phyloP scores from a whole-genome alignment of 2,797 vertebrate genomes.

The Sylvia borin region DNA sequence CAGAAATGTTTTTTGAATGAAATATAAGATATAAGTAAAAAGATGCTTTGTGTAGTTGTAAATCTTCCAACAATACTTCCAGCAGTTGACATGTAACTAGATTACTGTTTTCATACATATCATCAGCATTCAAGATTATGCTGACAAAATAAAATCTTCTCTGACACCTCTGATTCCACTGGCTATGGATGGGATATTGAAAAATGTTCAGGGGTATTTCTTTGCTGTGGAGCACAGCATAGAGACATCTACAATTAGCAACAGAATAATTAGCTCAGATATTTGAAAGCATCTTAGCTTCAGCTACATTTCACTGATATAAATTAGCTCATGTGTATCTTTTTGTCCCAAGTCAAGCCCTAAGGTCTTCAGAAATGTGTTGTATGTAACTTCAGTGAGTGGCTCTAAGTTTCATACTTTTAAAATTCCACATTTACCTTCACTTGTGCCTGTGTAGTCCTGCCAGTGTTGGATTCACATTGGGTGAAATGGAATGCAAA shows the following conservation, averaged over 20 bases:
- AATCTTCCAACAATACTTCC: conserved; percentile 2
- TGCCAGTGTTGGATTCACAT: background rate
- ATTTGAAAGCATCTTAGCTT: background rate
- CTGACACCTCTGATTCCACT: background rate
- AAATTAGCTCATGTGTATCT: background rate
- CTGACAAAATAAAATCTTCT: background rate
- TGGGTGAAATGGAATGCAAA: background rate
- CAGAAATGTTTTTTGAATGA: background rate
- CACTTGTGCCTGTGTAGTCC: background rate
- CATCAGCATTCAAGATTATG: background rate
- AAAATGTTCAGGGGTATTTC: background rate
- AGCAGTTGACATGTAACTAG: background rate
- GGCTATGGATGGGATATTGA: background rate
- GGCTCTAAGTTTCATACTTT: background rate
- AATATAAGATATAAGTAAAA: background rate
- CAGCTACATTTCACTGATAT: background rate
- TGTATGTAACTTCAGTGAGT: background rate
- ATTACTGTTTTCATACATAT: background rate
- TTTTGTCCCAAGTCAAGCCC: background rate
- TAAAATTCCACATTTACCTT: background rate
- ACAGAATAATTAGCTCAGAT: background rate
- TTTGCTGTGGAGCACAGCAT: background rate
- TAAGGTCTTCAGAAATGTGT: background rate
- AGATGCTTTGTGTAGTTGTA: background rate
- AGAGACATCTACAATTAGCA: background rate